Percentiles rank a stretch among this genome's conserved stretches.
Evolutionary conservation across 2,113 vertebrate genomes (phyloP).

Genomic region (Ctenodactylus gundi): DNA sequence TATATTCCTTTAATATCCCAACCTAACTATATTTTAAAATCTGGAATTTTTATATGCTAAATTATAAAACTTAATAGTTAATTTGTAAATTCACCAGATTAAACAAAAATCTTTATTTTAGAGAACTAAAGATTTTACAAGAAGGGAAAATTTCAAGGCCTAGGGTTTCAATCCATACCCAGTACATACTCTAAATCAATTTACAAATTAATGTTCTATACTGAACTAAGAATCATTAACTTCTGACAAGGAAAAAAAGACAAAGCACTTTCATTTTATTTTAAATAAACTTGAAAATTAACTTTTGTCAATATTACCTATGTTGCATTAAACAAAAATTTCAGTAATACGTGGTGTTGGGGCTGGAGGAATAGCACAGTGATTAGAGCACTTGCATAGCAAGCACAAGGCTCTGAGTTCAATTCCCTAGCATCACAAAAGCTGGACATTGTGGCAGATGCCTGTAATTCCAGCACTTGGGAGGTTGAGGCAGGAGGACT

Average conservation of each 20-base stretch:
- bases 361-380: not conserved
- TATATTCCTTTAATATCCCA: not conserved
- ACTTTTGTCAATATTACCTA: not conserved
- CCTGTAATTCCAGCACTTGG: too few species aligned
- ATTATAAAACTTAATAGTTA: slow-evolving; percentile 24
- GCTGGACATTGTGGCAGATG: too few species aligned
- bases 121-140: not conserved
- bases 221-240: not conserved
- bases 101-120: not conserved
- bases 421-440: too few species aligned
- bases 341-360: not conserved
- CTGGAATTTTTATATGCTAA: slow-evolving; percentile 19
- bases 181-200: not conserved
- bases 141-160: not conserved
- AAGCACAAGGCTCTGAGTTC: too few species aligned
- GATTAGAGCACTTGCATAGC: too few species aligned
- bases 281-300: not conserved
- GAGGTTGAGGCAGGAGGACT: too few species aligned
- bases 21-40: not conserved
- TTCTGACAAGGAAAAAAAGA: slow-evolving; percentile 17
- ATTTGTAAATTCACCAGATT: not conserved
- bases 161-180: slow-evolving; percentile 21
- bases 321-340: slow-evolving; percentile 25
- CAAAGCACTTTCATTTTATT: slow-evolving; percentile 18
- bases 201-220: not conserved